Base-by-base conservation (phyloP, 2,113 vertebrate species). In the Macaca mulatta region DNA sequence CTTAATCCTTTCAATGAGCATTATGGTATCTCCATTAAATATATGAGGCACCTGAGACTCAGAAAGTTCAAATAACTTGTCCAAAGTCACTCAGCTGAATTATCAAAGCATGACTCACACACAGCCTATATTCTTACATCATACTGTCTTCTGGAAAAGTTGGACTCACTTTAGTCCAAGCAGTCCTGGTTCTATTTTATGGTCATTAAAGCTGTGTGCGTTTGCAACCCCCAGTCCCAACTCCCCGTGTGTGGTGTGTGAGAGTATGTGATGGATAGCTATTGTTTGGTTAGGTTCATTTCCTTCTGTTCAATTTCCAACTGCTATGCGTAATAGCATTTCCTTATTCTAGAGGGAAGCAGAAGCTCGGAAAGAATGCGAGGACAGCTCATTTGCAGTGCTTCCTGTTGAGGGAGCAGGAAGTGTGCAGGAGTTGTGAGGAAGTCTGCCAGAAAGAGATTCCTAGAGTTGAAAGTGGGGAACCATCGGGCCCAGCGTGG, bases 351-450 rank as follows among this genome's bases (percentile, higher is more conserved):
- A n/a, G 7, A 35, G 23, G 92, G 79, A 83, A 93, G 72, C 2
- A 8, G 67, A 6, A 6, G n/a, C 78, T 52, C 43, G 25, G 25
- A 25, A 11, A 17, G 11, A 27, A 9, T 18, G 27, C 22, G 8
- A 13, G 70, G 55, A 64, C 43, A 40, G 82, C 48, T 25, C 57
- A 75, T 72, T 5, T 8, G 1, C 52, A 16, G 55, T 0, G 48
- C 4, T 97, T 97, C 97, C 95, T 93, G 74, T 70, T n/a, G 81
- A 75, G 78, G 72, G 16, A 57, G 35, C 90, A 96, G 97, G 97
- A 98, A 93, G 78, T 13, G n/a, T 14, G 78, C 78, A 20, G 77
- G 74, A 20, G 57, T 52, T 57, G 0, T 13, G 17, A 96, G 97
- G 97, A 97, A 97, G 74, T 86, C 94, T 95, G 88, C 45, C 23